Evolutionary conservation across 1,140 invertebrate genomes (phyloP), one percentile per base, ranked within the genome.

Genomic region (Dysdera silvatica): DNA sequence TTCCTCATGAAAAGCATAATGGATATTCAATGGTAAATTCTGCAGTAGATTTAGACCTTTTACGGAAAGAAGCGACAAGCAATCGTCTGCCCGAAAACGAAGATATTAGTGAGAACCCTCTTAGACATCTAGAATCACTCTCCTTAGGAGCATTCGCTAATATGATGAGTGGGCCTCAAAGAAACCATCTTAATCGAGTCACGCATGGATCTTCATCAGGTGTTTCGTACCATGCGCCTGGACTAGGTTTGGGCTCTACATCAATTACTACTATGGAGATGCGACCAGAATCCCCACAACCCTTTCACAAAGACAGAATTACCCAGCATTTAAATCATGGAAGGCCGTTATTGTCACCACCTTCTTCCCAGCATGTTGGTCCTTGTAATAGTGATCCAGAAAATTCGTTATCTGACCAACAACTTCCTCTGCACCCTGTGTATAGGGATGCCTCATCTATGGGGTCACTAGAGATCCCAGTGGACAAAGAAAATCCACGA

Each of bases 401-500:
- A 8, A 61, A 60, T 45, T 55, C 54, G 8, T 51, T 62, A 60
- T 66, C 54, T 37, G 62, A 63, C 32, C 61, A 62, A 10, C 58
- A 64, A 23, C 18, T 57, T 29, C 45, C 61, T 12, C 47, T 64
- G 12, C 28, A 67, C 20, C 59, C 71, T 16, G 57, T 65, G 10
- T 72, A 55, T 47, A 67, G 71, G 35, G 72, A 74, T 62, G 69
- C 69, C 24, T 65, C 66, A 4, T 35, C 66, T 33, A 41, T 67
- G 4, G 68, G 68, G 12, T 41, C 53, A 31, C 33, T 73, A 18
- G 73, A 77, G n/a, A 86, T 95, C n/a, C 91, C 92, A 8, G 82
- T 94, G n/a, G 91, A 91, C 74, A 85, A 84, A 71, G 84, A 86
- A 61, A 88, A 90, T 72, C 88, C 89, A 0, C 79, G 88, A 3